Evolutionary conservation across 2,888 invertebrate genomes (phyloP).

Genomic region (Netelia melanura): DNA sequence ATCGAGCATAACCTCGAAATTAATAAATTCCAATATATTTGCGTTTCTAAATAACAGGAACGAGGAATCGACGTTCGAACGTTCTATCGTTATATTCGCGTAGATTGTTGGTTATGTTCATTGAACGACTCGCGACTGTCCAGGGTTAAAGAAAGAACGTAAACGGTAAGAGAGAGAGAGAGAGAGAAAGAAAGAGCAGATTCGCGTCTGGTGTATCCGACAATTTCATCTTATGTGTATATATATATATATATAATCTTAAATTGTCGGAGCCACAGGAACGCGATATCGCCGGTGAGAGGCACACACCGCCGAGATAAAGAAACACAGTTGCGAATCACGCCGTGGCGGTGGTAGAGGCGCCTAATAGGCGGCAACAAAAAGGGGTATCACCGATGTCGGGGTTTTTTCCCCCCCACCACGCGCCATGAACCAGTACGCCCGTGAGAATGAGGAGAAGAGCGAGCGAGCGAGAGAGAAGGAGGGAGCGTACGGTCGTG

Average conservation of each 20-base stretch:
- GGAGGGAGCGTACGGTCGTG: slow-evolving; percentile 41
- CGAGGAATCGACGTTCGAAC: neutral
- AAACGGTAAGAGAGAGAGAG: too few relatives aligned
- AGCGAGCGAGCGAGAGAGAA: slow-evolving; percentile 24
- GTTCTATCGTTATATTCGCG: slow-evolving; percentile 27
- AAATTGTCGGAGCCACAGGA: slow-evolving; percentile 50
- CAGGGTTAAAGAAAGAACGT: neutral
- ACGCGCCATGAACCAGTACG: slow-evolving; percentile 23
- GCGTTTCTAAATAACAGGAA: neutral
- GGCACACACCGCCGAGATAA: slow-evolving; percentile 76
- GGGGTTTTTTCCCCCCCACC: slow-evolving; percentile 46
- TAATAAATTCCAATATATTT: too few relatives aligned
- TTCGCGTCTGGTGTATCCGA: slow-evolving; percentile 10
- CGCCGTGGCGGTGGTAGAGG: slow-evolving; percentile 83
- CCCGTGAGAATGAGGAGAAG: slow-evolving; percentile 66
- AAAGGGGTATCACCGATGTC: slow-evolving; percentile 75
- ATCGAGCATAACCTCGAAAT: too few relatives aligned
- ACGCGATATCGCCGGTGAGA: slow-evolving; percentile 70
- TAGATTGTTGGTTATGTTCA: slow-evolving; percentile 41
- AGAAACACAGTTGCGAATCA: slow-evolving; percentile 84
- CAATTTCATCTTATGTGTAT: neutral
- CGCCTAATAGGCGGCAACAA: slow-evolving; percentile 84
- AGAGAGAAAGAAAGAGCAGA: slow-evolving; percentile 27
- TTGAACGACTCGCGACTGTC: slow-evolving; percentile 25
- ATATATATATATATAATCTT: neutral